Evolutionary conservation across 2,113 vertebrate genomes (phyloP), one percentile per base, ranked within the genome.

Genomic region (Hystrix cristata): DNA sequence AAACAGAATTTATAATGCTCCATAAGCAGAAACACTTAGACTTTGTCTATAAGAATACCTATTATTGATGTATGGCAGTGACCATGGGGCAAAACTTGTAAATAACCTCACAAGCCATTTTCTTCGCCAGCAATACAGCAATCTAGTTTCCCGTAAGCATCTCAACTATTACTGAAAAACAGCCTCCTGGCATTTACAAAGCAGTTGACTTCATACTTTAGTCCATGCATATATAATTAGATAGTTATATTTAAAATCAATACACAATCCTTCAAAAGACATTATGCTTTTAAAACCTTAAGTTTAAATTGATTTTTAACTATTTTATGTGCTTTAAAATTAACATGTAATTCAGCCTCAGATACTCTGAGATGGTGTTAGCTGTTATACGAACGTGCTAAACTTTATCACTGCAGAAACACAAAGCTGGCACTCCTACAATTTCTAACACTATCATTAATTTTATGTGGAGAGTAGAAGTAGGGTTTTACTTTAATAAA

Each of bases 221-320:
- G 98, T 96, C 98, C 98, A 97, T 99, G 99, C 99, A 99, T 99
- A 98, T 98, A 98, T 98, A 99, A 99, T 99, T 99, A 99, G 98
- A 98, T 98, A 99, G 98, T 99, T 99, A 98, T 98, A 99, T 99
- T 98, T 99, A 99, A 99, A 99, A 99, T 99, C 99, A 99, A 99
- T 99, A 99, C 96, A 97, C 97, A 99, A 98, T 99, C 98, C 98
- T 99, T 99, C 98, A 99, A 98, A 98, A 99, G 98, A 98, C 98
- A 99, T 98, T 98, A 98, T 98, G 98, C 98, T 99, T 98, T 99
- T 99, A 99, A 99, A 99, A 99, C 97, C 98, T 99, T 99, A 99
- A 99, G 98, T 99, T 99, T 98, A 98, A 98, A 99, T 99, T 99
- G 99, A 99, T 99, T 99, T 99, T 98, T 98, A 99, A 98, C 98